These are phyloP conservation scores for Catocala nupta DNA, from an alignment of 2,888 invertebrate species.

Conservation along the genomic window DNA sequence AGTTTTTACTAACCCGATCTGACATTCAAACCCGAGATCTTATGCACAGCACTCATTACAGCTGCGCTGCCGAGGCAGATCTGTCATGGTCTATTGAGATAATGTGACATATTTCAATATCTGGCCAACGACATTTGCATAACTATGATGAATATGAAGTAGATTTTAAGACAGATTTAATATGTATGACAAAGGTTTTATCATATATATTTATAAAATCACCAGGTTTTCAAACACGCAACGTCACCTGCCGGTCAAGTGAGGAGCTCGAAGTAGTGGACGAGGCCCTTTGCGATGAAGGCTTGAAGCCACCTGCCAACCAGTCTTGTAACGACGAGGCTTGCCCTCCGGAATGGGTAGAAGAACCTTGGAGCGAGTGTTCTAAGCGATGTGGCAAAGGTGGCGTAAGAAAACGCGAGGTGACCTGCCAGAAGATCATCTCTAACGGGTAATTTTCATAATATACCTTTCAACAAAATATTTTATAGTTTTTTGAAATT, in stretches of 20 bases:
- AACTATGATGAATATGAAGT: no score
- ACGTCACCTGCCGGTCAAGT: conserved; percentile 93
- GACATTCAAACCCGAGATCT: no score
- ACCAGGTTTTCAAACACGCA: conserved; percentile 91
- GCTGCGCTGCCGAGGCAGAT: no score
- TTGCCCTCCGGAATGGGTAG: conserved; percentile 94
- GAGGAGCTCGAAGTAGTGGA: conserved; percentile 91
- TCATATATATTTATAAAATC: no score
- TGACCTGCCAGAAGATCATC: conserved; percentile 94
- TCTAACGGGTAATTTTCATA: conserved; percentile 87
- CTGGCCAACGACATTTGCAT: no score
- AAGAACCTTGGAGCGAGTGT: conserved; percentile 93
- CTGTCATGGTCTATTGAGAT: no score
- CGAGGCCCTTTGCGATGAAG: conserved; percentile 92
- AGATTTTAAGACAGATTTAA: no score
- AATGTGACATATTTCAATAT: no score
- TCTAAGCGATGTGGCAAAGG: conserved; percentile 93
- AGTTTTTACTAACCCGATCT: no score
- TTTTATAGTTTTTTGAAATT: no score
- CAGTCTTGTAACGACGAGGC: conserved; percentile 92
- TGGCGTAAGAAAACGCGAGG: conserved; percentile 90
- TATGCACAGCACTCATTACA: no score
- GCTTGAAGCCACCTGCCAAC: conserved; percentile 90
- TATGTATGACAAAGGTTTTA: no score
- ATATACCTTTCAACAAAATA: background rate